These are phyloP conservation scores for Drosophila carrolli DNA, from an alignment of 1,140 invertebrate genomes.

Conservation along the genomic window DNA sequence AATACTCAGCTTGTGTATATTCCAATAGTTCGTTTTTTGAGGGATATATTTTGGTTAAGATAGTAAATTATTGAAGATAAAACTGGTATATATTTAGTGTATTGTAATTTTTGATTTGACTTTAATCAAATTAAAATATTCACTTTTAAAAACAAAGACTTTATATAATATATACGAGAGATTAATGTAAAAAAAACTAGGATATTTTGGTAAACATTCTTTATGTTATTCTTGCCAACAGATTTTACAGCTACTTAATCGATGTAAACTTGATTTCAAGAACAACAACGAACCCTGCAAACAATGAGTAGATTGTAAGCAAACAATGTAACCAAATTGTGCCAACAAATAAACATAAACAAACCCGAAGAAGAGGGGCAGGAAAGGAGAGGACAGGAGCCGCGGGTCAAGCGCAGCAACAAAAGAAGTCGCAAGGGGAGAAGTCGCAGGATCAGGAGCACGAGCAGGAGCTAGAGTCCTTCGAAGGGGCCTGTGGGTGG, in stretches of 20 bases:
- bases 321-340: conserved; percentile 83
- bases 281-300: conserved; percentile 50
- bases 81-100: too few species aligned
- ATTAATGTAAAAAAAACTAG: background rate
- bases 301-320: conserved; percentile 74
- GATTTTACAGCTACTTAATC: conserved; percentile 75
- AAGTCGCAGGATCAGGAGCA: conserved; percentile 41
- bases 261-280: conserved; percentile 74
- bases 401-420: conserved; percentile 72
- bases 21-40: too few species aligned
- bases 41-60: too few species aligned
- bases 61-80: too few species aligned
- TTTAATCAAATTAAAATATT: too few species aligned
- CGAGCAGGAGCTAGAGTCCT: conserved; percentile 24
- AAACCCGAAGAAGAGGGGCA: conserved; percentile 44
- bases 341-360: conserved; percentile 81
- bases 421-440: conserved; percentile 63
- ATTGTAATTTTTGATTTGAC: too few species aligned
- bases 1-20: too few species aligned
- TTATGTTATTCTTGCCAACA: conserved; percentile 53
- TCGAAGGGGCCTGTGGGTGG: conserved; percentile 11
- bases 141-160: too few species aligned
- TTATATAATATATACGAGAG: too few species aligned
- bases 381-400: conserved; percentile 22
- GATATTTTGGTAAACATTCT: background rate